Conservation (phyloP, 2,797 vertebrate species). For the Anableps anableps region DNA sequence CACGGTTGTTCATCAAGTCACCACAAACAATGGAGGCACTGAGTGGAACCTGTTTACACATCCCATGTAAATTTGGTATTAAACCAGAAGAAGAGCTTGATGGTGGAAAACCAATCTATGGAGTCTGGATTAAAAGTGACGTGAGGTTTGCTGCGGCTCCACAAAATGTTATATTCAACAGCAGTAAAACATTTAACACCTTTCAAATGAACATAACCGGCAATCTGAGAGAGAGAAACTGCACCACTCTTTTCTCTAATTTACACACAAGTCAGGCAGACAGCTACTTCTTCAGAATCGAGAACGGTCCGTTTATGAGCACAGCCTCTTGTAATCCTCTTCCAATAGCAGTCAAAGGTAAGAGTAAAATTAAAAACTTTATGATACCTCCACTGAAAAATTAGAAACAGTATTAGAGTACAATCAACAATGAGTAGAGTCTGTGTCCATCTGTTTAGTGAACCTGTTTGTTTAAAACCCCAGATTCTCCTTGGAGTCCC, state of each 20-base stretch:
- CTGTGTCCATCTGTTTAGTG: not conserved
- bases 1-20: conserved; percentile 10
- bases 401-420: no score
- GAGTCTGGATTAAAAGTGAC: conserved; percentile 52
- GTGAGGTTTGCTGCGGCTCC: accelerated
- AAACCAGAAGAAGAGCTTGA: accelerated
- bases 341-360: conserved; percentile 55
- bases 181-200: accelerated
- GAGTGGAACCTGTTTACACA: conserved; percentile 64
- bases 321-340: conserved; percentile 20
- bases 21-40: conserved; percentile 45
- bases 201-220: conserved; percentile 50
- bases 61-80: conserved; percentile 57
- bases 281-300: conserved; percentile 61
- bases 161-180: conserved; percentile 51
- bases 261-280: conserved; percentile 18
- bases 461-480: not conserved
- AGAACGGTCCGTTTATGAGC: not conserved
- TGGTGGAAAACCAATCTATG: accelerated
- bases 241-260: conserved; percentile 63
- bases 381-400: no score
- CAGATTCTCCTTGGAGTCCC: no score
- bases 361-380: conserved; percentile 4
- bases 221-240: conserved; percentile 53
- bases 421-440: no score